phyloP scores from a whole-genome alignment of 2,888 invertebrate genomes.

The Drosophila acutilabella region DNA sequence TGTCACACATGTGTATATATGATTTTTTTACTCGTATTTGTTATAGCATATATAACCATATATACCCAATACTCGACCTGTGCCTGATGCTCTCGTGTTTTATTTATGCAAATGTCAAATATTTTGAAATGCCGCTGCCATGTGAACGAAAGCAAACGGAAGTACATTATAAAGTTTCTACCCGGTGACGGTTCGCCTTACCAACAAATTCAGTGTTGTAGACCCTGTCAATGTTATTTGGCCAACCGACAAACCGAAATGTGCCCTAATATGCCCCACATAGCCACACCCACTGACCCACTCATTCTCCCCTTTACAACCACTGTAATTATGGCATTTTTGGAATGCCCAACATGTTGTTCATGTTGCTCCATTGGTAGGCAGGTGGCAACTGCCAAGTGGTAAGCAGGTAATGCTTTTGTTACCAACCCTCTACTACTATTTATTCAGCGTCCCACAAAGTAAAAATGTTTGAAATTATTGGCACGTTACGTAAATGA shows the following conservation, averaged over 20 bases:
- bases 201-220: not conserved
- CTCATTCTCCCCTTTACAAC: slow-evolving; percentile 38
- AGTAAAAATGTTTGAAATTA: slow-evolving; percentile 68
- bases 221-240: slow-evolving; percentile 56
- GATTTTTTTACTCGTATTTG: slow-evolving; percentile 40
- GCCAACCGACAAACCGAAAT: slow-evolving; percentile 73
- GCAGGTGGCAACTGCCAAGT: slow-evolving; percentile 2
- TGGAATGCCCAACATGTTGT: slow-evolving; percentile 51
- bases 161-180: slow-evolving; percentile 74
- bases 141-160: slow-evolving; percentile 76
- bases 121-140: slow-evolving; percentile 77
- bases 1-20: slow-evolving; percentile 15
- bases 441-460: slow-evolving; percentile 27
- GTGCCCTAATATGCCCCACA: slow-evolving; percentile 64
- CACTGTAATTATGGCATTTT: slow-evolving; percentile 76
- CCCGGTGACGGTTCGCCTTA: slow-evolving; percentile 8
- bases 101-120: slow-evolving; percentile 80
- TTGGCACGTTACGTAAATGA: slow-evolving; percentile 73
- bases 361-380: slow-evolving; percentile 4
- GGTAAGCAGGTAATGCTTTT: slow-evolving; percentile 31
- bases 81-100: slow-evolving; percentile 50
- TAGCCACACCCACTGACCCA: slow-evolving; percentile 15
- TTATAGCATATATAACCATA: not conserved
- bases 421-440: slow-evolving; percentile 39
- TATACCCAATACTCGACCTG: slow-evolving; percentile 3